Conservation (phyloP, 2,797 vertebrate species). For the Perodicticus potto region DNA sequence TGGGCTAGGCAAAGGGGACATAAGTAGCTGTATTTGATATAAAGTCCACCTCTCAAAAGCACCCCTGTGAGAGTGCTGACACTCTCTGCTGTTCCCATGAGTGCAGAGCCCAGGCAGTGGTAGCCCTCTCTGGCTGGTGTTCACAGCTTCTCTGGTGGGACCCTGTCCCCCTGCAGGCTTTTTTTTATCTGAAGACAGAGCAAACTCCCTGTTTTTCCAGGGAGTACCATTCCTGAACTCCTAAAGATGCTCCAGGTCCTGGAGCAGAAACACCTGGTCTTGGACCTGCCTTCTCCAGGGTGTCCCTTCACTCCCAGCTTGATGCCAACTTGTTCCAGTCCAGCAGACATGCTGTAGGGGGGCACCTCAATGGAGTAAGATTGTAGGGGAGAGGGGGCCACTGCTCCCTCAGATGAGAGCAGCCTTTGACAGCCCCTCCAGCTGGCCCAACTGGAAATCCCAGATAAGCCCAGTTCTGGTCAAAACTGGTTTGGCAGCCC, state of each 20-base stretch:
- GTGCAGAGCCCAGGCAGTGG: neutral
- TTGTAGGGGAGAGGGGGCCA: neutral
- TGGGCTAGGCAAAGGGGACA: neutral
- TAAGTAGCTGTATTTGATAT: neutral
- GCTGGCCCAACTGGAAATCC: constrained; percentile 69
- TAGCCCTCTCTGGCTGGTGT: neutral
- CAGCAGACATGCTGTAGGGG: neutral
- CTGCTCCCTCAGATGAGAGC: neutral
- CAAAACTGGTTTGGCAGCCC: constrained; percentile 70
- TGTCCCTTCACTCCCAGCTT: neutral
- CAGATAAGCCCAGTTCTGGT: constrained; percentile 53
- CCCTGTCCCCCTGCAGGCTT: neutral
- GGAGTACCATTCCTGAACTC: neutral
- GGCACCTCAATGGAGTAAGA: neutral
- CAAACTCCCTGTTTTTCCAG: neutral
- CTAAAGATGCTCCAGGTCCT: neutral
- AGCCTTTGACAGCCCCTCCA: neutral
- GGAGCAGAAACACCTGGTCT: neutral
- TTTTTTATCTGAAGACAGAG: neutral
- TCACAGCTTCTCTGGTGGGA: neutral
- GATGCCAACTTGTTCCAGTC: neutral
- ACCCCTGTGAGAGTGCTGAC: neutral
- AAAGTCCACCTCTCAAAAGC: neutral
- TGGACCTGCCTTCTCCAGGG: neutral
- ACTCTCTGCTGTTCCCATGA: neutral